A percentile compares a stretch with the other conserved stretches of the same genome.
phyloP scores from a whole-genome alignment of 2,113 vertebrate species.

The Rhineura floridana region DNA sequence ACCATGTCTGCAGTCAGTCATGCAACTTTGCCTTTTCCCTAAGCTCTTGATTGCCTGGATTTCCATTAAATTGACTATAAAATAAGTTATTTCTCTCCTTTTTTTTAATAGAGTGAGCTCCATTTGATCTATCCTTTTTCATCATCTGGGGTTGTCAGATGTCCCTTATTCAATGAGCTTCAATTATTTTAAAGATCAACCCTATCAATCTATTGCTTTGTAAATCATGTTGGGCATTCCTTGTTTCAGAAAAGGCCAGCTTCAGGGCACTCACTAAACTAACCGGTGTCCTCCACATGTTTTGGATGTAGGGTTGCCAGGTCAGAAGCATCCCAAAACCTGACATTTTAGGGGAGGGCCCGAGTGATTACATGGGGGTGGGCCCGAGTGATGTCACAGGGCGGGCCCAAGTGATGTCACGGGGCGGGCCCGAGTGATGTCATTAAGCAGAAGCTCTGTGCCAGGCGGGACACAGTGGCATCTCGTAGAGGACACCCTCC shows the following conservation, averaged over 20 bases:
- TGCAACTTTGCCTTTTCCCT: background rate
- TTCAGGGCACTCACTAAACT: background rate
- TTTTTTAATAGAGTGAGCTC: background rate
- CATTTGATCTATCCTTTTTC: background rate
- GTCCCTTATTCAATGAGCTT: background rate
- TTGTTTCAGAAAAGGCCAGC: background rate
- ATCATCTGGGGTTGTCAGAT: background rate
- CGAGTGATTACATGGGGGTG: too few relatives aligned
- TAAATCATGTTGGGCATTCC: background rate
- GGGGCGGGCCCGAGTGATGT: too few relatives aligned
- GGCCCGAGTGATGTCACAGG: too few relatives aligned
- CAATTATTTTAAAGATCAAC: background rate
- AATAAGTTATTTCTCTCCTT: background rate
- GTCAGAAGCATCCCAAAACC: too few relatives aligned
- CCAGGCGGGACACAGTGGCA: too few relatives aligned
- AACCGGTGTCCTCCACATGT: background rate
- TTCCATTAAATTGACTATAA: background rate
- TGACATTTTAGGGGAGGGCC: too few relatives aligned
- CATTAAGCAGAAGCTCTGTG: too few relatives aligned
- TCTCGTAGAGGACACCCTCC: too few relatives aligned
- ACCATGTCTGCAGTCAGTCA: background rate
- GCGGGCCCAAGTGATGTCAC: too few relatives aligned
- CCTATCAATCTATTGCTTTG: background rate
- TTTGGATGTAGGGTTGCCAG: too few relatives aligned
- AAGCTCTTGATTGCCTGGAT: background rate